Conservation (phyloP, 1,140 invertebrate species). For the Gyrodactylus salaris region DNA sequence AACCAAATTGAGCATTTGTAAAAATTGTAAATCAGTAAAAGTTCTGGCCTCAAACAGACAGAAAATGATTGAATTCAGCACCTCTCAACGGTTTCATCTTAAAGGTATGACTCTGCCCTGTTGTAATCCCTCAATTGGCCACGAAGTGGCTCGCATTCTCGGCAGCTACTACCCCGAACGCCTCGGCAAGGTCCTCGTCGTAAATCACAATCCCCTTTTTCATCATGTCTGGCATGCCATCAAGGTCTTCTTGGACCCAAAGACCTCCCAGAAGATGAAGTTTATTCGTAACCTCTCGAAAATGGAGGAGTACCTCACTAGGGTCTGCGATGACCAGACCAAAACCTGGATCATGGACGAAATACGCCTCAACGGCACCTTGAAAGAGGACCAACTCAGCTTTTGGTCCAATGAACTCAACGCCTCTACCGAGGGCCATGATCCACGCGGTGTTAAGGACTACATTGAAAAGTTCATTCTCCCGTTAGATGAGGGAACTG, state of each 20-base stretch:
- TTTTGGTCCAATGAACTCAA: constrained; percentile 14
- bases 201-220: constrained; percentile 16
- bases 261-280: constrained; percentile 14
- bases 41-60: too few relatives aligned
- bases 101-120: constrained; percentile 16
- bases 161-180: constrained; percentile 17
- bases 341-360: constrained; percentile 15
- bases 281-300: constrained; percentile 13
- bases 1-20: too few relatives aligned
- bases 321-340: constrained; percentile 14
- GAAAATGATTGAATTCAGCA: not conserved
- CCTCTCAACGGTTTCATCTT: constrained; percentile 7
- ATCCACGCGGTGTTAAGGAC: constrained; percentile 14
- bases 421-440: constrained; percentile 11
- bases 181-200: constrained; percentile 15
- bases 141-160: constrained; percentile 13
- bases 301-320: constrained; percentile 12
- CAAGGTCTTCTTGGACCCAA: constrained; percentile 14
- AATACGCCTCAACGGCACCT: constrained; percentile 15
- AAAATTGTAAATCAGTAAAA: too few relatives aligned
- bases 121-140: constrained; percentile 17
- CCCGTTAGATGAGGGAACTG: constrained; percentile 3
- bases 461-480: constrained; percentile 14
- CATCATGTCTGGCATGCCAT: constrained; percentile 17
- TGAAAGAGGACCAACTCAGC: constrained; percentile 12